Base-by-base conservation (phyloP, 1,140 invertebrate species). In the Drosophila oshimai region DNA sequence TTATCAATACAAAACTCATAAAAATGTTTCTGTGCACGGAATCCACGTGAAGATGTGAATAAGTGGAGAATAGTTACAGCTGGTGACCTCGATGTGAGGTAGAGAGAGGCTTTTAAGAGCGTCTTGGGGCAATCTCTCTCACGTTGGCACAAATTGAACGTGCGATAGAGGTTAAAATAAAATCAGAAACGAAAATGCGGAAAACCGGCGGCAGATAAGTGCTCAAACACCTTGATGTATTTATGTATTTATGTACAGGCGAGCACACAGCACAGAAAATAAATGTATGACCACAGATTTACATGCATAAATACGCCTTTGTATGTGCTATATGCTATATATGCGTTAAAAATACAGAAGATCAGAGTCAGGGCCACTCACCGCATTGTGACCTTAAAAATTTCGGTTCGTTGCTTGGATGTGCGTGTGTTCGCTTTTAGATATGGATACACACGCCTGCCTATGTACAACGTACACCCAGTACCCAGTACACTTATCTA, bases 321-420 rank as follows among this genome's bases (percentile, higher is more conserved):
- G 53, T 64, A 70, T 61, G 33, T 34, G 18, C 24, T 28, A 61
- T 47, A 54, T 22, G n/a, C 42, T 47, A 50, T 44, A 45, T 10
- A 37, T 70, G 61, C 49, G 45, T 53, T 67, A 57, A 72, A 75
- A 75, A 74, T 71, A 87, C 81, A 86, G 81, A 86, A 86, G 80
- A 86, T 86, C 80, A 86, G 80, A 86, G 80, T 86, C 80, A 86
- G 80, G 80, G 80, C 33, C 81, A 68, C 24, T 61, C 62, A 65
- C 60, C 62, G 61, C 81, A 73, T 58, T 42, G 71, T 80, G 80
- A 86, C 81, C 80, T 86, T 86, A 81, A 53, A 53, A 50, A 64
- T 50, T 41, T 68, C 50, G 65, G 64, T 71, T 71, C 47, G 55
- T 61, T 51, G 50, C 29, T 42, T 36, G 41, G 47, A 37, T 58